A percentile compares a stretch with the other conserved stretches of the same genome.
Evolutionary conservation across 37 sponge, comb jelly and placozoan species (phyloP).

Genomic region (Beroe ovata): DNA sequence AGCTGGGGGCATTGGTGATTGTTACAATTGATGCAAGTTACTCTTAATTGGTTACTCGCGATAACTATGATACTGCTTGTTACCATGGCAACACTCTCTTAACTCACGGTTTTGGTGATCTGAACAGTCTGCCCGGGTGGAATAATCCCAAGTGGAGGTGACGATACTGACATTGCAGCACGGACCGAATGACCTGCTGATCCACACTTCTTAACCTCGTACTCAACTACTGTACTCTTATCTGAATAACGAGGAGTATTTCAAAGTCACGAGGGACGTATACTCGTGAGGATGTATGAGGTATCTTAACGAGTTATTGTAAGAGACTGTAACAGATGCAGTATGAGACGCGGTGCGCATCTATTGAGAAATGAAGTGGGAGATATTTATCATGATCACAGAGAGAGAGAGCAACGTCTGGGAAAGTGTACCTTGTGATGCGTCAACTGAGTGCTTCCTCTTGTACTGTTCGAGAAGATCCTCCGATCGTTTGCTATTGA

Average conservation of each 20-base stretch:
- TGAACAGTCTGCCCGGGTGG: constrained; percentile 73
- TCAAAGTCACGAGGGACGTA: too few species aligned
- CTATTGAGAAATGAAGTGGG: too few species aligned
- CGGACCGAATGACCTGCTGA: constrained; percentile 91
- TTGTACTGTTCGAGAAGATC: constrained; percentile 30
- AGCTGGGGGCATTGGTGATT: constrained; percentile 64
- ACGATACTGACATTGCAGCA: constrained; percentile 73
- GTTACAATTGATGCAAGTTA: too few species aligned
- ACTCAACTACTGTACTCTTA: constrained; percentile 53
- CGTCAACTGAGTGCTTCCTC: neutral
- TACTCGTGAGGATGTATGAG: too few species aligned
- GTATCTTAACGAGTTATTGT: neutral
- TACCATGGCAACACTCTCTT: neutral
- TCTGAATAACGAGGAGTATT: too few species aligned
- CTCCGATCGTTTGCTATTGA: neutral
- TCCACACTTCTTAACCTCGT: constrained; percentile 92
- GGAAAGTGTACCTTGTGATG: too few species aligned
- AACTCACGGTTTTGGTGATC: constrained; percentile 75
- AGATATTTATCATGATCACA: too few species aligned
- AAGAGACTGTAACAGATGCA: neutral
- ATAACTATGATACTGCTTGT: too few species aligned
- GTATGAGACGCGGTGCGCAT: neutral
- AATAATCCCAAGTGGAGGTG: constrained; percentile 82
- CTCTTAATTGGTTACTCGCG: too few species aligned
- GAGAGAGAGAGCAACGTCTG: too few species aligned